Evolutionary conservation across 1,140 invertebrate genomes (phyloP).

Genomic region (Zaprionus vittiger): DNA sequence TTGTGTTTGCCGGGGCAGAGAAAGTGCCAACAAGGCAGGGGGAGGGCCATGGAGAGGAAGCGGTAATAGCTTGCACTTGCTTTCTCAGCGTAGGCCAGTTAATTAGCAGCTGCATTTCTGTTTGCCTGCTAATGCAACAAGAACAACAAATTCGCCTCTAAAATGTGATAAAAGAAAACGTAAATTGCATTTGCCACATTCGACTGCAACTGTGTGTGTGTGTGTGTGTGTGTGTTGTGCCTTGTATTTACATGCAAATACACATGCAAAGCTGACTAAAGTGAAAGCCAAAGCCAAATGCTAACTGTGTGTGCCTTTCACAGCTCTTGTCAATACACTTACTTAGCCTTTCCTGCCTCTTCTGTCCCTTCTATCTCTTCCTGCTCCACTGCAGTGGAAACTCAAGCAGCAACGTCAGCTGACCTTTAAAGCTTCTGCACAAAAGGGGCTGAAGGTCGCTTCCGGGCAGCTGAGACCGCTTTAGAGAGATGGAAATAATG

Average conservation of each 20-base stretch:
- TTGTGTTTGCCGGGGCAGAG: conserved; percentile 59
- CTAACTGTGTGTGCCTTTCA: conserved; percentile 55
- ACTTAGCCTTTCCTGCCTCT: conserved; percentile 13
- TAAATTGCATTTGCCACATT: conserved; percentile 52
- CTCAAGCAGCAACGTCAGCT: conserved; percentile 39
- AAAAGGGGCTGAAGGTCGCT: not conserved
- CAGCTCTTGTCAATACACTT: conserved; percentile 66
- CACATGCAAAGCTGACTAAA: conserved; percentile 55
- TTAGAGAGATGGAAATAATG: not conserved
- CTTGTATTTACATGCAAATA: conserved; percentile 66
- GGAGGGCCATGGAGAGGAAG: not conserved
- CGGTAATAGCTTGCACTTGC: conserved; percentile 30
- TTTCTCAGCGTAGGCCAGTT: conserved; percentile 67
- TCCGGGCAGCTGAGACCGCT: not conserved
- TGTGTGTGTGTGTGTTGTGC: conserved; percentile 37
- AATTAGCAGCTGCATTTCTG: conserved; percentile 73
- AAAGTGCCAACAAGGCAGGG: not conserved
- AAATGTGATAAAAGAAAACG: conserved; percentile 79
- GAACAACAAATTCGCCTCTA: conserved; percentile 43
- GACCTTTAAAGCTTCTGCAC: conserved; percentile 24
- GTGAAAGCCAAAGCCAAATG: conserved; percentile 40
- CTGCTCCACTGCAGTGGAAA: not conserved
- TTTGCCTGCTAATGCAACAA: conserved; percentile 60
- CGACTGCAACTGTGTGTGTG: conserved; percentile 20
- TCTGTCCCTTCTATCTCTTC: not conserved